Evolutionary conservation across 53 echinoderm and acorn worm genomes (phyloP).

Genomic region (Arbacia lixula): DNA sequence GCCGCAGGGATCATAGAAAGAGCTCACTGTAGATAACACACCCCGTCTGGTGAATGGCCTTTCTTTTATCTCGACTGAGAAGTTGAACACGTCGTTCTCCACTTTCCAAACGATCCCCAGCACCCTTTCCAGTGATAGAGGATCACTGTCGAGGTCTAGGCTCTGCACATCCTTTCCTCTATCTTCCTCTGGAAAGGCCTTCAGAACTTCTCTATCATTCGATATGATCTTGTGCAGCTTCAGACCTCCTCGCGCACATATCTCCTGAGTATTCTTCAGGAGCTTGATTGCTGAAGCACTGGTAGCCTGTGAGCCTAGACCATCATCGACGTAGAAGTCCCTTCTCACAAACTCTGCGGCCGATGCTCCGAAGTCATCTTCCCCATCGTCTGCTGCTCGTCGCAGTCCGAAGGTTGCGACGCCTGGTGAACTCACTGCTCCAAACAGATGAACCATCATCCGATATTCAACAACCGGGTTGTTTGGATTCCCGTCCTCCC

Average conservation of each 20-base stretch:
- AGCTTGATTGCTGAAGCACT: background rate
- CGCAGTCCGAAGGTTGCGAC: constrained; percentile 41
- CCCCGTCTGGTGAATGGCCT: constrained; percentile 34
- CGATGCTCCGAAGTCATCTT: constrained; percentile 27
- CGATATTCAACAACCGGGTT: constrained; percentile 17
- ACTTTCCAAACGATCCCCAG: constrained; percentile 52
- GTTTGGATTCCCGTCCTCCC: constrained; percentile 19
- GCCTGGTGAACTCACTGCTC: constrained; percentile 48
- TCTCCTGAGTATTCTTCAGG: background rate
- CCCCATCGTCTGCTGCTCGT: constrained; percentile 50
- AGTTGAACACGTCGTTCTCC: constrained; percentile 45
- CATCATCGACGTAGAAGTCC: constrained; percentile 62
- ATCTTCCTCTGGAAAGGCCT: constrained; percentile 27
- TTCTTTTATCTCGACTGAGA: constrained; percentile 11
- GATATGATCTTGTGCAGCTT: constrained; percentile 61
- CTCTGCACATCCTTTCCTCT: constrained; percentile 12
- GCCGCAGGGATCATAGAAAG: constrained; percentile 63
- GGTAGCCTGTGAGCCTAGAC: constrained; percentile 11
- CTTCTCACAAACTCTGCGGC: constrained; percentile 32
- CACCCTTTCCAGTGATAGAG: constrained; percentile 53
- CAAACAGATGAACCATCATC: constrained; percentile 53
- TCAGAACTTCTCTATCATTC: constrained; percentile 47
- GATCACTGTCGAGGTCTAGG: background rate
- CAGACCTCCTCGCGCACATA: constrained; percentile 50
- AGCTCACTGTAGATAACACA: constrained; percentile 50